Evolutionary conservation across 1,140 invertebrate genomes (phyloP).

Genomic region (Eulimnadia texana): DNA sequence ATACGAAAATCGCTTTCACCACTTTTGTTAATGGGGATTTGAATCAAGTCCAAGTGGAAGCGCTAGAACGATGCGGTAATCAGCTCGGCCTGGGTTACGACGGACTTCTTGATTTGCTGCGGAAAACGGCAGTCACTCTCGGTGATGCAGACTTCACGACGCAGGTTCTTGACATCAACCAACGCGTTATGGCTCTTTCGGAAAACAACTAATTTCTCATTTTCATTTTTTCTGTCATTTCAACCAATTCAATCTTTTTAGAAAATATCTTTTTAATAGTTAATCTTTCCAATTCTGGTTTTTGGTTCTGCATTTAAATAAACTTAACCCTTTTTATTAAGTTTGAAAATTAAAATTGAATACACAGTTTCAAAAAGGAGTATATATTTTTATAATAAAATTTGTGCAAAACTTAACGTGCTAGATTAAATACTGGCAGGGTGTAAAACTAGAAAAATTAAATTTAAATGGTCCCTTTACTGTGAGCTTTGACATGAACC

Average conservation of each 20-base stretch:
- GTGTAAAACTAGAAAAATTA: too few species aligned
- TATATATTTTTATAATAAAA: too few species aligned
- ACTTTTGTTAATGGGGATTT: slow-evolving; percentile 32
- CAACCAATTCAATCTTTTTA: neutral
- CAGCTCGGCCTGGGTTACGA: slow-evolving; percentile 46
- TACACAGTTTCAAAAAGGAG: neutral
- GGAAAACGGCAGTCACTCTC: slow-evolving; percentile 46
- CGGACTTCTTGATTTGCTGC: slow-evolving; percentile 43
- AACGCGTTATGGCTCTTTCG: slow-evolving; percentile 53
- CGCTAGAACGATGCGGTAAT: slow-evolving; percentile 48
- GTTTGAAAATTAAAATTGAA: neutral
- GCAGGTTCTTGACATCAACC: slow-evolving; percentile 54
- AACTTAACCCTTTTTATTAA: neutral
- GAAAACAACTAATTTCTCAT: slow-evolving; percentile 39
- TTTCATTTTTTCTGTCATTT: neutral
- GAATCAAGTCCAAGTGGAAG: slow-evolving; percentile 31
- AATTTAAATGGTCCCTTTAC: neutral
- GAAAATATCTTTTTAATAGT: neutral
- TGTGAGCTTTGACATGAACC: neutral
- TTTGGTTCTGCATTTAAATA: neutral
- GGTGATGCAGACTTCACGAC: slow-evolving; percentile 52
- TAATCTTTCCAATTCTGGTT: slow-evolving; percentile 9
- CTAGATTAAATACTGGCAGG: too few species aligned
- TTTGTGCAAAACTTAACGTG: too few species aligned
- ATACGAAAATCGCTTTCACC: slow-evolving; percentile 52